These are phyloP conservation scores for Gymnosoma rotundatum DNA, from an alignment of 2,888 invertebrate species.

Conservation along the genomic window DNA sequence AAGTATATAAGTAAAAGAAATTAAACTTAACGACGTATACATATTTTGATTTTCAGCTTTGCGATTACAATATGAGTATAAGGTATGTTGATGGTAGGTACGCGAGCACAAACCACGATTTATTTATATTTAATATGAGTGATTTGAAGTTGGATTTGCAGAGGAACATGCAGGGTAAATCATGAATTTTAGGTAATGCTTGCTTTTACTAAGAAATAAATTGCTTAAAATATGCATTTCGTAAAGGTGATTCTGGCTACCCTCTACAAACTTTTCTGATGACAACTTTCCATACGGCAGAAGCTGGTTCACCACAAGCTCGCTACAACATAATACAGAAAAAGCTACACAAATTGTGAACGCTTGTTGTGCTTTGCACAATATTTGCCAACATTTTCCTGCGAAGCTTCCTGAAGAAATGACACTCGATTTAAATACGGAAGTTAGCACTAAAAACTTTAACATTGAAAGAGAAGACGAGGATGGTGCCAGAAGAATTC, in stretches of 20 bases:
- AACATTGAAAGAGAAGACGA: too few relatives aligned
- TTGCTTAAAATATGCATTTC: too few relatives aligned
- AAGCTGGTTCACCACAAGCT: too few relatives aligned
- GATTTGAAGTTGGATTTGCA: background rate
- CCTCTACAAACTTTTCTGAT: too few relatives aligned
- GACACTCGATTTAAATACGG: too few relatives aligned
- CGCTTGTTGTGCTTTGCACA: too few relatives aligned
- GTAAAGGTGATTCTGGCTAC: too few relatives aligned
- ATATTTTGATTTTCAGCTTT: background rate
- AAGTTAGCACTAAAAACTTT: too few relatives aligned
- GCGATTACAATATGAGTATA: slow-evolving; percentile 5
- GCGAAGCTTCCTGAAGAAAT: too few relatives aligned
- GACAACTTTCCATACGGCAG: too few relatives aligned
- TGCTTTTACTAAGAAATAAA: background rate
- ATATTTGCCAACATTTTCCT: too few relatives aligned
- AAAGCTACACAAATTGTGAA: background rate
- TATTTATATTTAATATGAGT: slow-evolving; percentile 5
- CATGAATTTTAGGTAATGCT: background rate
- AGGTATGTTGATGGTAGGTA: slow-evolving; percentile 4
- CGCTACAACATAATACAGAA: background rate
- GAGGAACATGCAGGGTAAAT: slow-evolving; percentile 3
- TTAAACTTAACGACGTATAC: background rate
- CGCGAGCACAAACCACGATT: background rate
- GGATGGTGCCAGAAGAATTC: too few relatives aligned
- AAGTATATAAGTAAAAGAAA: background rate